Percentiles rank a stretch among this genome's conserved stretches.
These are phyloP conservation scores for Troilus luridus DNA, from an alignment of 2,888 invertebrate species.

Conservation along the genomic window DNA sequence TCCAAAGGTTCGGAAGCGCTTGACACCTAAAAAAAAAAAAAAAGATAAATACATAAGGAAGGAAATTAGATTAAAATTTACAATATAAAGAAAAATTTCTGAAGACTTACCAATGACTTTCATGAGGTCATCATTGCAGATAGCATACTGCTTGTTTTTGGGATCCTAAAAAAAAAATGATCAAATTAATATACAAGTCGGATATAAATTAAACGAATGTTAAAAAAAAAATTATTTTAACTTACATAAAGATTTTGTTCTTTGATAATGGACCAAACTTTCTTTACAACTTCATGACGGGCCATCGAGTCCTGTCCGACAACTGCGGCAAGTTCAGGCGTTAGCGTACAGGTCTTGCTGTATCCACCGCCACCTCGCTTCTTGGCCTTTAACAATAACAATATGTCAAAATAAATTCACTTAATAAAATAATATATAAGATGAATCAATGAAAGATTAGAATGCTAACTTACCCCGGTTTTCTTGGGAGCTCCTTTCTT, in stretches of 20 bases:
- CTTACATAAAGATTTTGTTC: conserved; percentile 84
- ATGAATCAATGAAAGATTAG: neutral
- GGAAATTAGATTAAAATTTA: neutral
- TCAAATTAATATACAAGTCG: neutral
- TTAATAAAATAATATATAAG: neutral
- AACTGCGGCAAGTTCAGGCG: conserved; percentile 86
- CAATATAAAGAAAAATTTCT: neutral
- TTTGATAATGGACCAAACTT: conserved; percentile 91
- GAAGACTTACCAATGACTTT: conserved; percentile 83
- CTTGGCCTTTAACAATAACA: conserved; percentile 39
- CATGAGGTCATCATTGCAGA: conserved; percentile 91
- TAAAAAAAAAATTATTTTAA: conserved; percentile 61
- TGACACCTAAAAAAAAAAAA: conserved; percentile 73
- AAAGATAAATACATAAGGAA: conserved; percentile 43
- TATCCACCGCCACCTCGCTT: conserved; percentile 80
- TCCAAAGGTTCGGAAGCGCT: conserved; percentile 94
- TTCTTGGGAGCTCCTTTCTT: conserved; percentile 68
- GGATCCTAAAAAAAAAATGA: conserved; percentile 77
- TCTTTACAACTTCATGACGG: conserved; percentile 90
- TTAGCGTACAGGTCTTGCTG: conserved; percentile 86
- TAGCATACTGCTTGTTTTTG: conserved; percentile 94
- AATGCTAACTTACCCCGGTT: conserved; percentile 67
- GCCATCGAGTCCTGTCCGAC: conserved; percentile 89
- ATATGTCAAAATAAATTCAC: conserved; percentile 6
- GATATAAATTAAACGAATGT: neutral